These are phyloP conservation scores for Serripes groenlandicus DNA, from an alignment of 2,888 invertebrate genomes.

Conservation along the genomic window DNA sequence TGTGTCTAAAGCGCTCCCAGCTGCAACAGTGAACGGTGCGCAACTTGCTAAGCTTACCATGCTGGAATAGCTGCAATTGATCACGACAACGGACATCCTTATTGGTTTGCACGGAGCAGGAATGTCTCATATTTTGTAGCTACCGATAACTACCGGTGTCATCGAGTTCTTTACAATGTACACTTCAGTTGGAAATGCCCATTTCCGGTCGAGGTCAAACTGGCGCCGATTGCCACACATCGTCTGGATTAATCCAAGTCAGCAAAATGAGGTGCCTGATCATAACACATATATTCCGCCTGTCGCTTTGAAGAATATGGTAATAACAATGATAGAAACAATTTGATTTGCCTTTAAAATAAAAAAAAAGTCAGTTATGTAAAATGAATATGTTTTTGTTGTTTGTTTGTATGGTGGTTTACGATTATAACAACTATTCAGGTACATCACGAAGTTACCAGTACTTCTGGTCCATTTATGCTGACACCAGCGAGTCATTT, in stretches of 20 bases:
- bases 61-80: constrained; percentile 79
- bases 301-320: constrained; percentile 32
- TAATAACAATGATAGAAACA: constrained; percentile 34
- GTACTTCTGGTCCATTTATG: too few relatives aligned
- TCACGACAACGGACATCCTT: constrained; percentile 82
- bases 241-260: constrained; percentile 79
- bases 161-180: constrained; percentile 83
- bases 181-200: constrained; percentile 68
- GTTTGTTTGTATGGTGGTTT: too few relatives aligned
- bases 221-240: constrained; percentile 83
- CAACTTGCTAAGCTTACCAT: constrained; percentile 83
- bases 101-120: constrained; percentile 86
- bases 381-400: too few relatives aligned
- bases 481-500: too few relatives aligned
- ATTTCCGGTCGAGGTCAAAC: constrained; percentile 82
- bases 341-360: too few relatives aligned
- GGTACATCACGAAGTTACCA: too few relatives aligned
- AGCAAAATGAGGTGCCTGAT: constrained; percentile 28
- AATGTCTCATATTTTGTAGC: constrained; percentile 83
- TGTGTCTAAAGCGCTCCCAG: constrained; percentile 69
- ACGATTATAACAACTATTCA: too few relatives aligned
- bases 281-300: constrained; percentile 51
- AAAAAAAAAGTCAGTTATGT: too few relatives aligned
- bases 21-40: constrained; percentile 73
- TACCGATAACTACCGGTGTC: constrained; percentile 82